phyloP scores from a whole-genome alignment of 2,797 vertebrate genomes.

The Prunella strophiata region DNA sequence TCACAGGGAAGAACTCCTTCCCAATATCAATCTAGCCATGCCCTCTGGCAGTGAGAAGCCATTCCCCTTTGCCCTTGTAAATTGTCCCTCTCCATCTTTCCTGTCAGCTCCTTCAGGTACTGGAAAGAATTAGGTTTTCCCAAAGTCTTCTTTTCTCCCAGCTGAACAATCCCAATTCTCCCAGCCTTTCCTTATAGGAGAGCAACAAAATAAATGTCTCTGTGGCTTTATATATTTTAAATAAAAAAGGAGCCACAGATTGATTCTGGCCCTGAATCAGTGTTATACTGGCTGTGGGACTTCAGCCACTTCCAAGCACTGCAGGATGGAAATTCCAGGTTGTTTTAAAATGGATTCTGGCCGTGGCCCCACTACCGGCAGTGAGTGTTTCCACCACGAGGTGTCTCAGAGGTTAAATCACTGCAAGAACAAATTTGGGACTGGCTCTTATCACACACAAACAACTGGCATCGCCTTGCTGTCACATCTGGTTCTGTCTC shows the following conservation, averaged over 20 bases:
- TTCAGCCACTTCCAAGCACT: not conserved
- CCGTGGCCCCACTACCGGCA: not conserved
- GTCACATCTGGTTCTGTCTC: not conserved
- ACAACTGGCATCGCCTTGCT: not conserved
- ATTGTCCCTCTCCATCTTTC: not conserved
- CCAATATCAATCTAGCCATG: not conserved
- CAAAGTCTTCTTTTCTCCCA: not conserved
- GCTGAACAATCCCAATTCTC: not conserved
- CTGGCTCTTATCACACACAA: not conserved
- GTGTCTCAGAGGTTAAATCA: constrained; percentile 73
- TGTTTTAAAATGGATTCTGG: constrained; percentile 51
- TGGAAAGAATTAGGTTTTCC: not conserved
- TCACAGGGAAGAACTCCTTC: not conserved
- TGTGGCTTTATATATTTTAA: not conserved
- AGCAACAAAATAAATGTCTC: not conserved
- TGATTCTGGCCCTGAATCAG: accelerated
- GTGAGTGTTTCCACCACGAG: constrained; percentile 72
- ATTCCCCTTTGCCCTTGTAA: not conserved
- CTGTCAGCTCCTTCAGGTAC: not conserved
- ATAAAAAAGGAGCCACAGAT: not conserved
- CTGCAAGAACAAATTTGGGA: not conserved
- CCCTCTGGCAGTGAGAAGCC: not conserved
- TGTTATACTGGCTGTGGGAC: accelerated
- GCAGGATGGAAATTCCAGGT: not conserved
- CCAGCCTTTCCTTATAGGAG: not conserved